Evolutionary conservation across 2,888 invertebrate species (phyloP).

Genomic region (Nemotelus nigrinus): DNA sequence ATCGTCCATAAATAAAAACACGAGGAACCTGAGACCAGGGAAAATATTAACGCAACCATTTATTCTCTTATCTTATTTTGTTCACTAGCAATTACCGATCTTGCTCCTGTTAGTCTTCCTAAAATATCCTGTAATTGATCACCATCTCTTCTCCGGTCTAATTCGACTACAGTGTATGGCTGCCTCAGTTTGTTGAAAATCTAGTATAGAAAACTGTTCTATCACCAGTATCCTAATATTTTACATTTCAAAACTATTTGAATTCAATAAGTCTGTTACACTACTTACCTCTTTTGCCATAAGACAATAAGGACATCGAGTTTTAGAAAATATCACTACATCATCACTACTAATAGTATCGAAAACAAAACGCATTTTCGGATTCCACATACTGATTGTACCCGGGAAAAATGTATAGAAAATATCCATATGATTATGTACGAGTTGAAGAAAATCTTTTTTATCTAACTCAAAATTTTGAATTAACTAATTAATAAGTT

Average conservation of each 20-base stretch:
- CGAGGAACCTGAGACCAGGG: constrained; percentile 80
- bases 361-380: constrained; percentile 70
- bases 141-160: constrained; percentile 82
- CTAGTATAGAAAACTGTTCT: too few species aligned
- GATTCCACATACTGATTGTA: too few species aligned
- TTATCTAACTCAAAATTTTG: too few species aligned
- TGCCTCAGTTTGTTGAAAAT: constrained; percentile 78
- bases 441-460: too few species aligned
- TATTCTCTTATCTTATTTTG: too few species aligned
- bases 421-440: too few species aligned
- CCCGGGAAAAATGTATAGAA: too few species aligned
- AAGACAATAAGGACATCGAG: constrained; percentile 88
- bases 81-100: too few species aligned
- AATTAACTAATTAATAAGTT: too few species aligned
- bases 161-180: constrained; percentile 78
- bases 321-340: constrained; percentile 92
- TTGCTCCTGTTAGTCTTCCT: constrained; percentile 81
- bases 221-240: too few species aligned
- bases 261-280: too few species aligned
- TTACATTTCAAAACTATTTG: too few species aligned
- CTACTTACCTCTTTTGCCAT: constrained; percentile 84
- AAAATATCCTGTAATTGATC: constrained; percentile 82
- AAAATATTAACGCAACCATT: constrained; percentile 54
- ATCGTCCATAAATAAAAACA: constrained; percentile 91
- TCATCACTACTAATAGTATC: constrained; percentile 76